Evolutionary conservation across 1,140 invertebrate species (phyloP), one percentile per base, ranked within the genome.

Genomic region (Phthorimaea operculella): DNA sequence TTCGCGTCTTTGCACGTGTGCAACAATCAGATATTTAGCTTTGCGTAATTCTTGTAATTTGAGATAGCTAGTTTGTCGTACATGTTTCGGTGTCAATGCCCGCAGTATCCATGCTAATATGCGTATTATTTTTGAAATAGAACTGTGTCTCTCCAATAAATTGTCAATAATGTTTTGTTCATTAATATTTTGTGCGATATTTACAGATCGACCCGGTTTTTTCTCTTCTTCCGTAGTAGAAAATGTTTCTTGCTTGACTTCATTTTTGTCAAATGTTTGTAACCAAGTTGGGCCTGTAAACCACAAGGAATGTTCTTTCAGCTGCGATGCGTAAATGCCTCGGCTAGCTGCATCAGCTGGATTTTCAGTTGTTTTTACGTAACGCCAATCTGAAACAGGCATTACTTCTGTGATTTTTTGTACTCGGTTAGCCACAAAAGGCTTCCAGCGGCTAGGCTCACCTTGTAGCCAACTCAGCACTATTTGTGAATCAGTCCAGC

Each of bases 401-500:
- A 55, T 55, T 7, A 36, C 34, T 14, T 33, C 28, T 14, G 17
- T 45, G 4, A 55, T 49, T 36, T 55, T 16, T 21, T n/a, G 47
- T 34, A 49, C 45, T 34, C 47, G 18, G 33, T 55, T 55, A 14
- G 44, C 54, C 7, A 55, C 45, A 17, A 49, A 55, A 3, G 15
- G 5, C 16, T 68, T 67, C 33, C 67, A 64, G 21, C 33, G 33
- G 44, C 52, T 34, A 0, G 74, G 70, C n/a, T 50, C 47, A 9
- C 54, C 62, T 10, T 52, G 51, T 33, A 81, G 12, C 77, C 78
- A 83, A 15, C 47, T 45, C 21, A 81, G 48, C 5, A 69, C 68
- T 3, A 81, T 75, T 3, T 63, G 74, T 12, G 76, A 79, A 52
- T 85, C 77, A 4, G 59, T 64, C 55, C 55, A 57, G 14, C 34